A percentile compares a stretch with the other conserved stretches of the same genome.
Conservation (phyloP, 2,113 vertebrate species). For the Caranx ignobilis region DNA sequence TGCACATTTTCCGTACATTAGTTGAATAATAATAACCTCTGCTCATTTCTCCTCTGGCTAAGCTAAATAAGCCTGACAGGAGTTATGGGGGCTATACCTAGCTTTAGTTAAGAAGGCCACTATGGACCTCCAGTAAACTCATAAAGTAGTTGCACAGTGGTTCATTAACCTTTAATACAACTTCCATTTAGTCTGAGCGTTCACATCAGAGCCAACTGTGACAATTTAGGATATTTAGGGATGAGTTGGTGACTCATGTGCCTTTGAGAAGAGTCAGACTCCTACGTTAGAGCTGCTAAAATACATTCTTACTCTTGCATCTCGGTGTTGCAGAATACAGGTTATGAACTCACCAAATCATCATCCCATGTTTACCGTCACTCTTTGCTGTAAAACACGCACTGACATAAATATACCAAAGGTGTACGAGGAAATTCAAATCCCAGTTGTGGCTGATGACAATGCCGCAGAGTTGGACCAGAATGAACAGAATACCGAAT, state of each 20-base stretch:
- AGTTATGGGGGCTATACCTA: background rate
- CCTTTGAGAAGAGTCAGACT: background rate
- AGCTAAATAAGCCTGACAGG: background rate
- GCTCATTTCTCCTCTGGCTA: no score
- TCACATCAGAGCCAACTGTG: background rate
- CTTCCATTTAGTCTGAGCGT: background rate
- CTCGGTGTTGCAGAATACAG: background rate
- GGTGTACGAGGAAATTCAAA: background rate
- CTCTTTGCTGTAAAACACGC: background rate
- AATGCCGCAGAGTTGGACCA: slow-evolving; percentile 39
- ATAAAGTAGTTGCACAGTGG: background rate
- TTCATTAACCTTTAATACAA: background rate
- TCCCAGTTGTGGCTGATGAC: slow-evolving; percentile 41
- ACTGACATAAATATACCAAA: slow-evolving; percentile 9
- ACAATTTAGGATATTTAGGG: background rate
- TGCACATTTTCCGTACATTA: no score
- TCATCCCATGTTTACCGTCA: background rate
- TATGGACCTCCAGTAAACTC: background rate
- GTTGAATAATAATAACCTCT: background rate
- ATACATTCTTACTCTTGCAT: background rate
- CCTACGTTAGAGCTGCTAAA: background rate
- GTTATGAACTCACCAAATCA: background rate
- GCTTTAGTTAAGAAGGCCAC: background rate
- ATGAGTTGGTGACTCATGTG: background rate
- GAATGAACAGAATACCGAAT: slow-evolving; percentile 32